A percentile compares a stretch with the other conserved stretches of the same genome.
These are phyloP conservation scores for Hirundo rustica DNA, from an alignment of 2,797 vertebrate genomes.

Conservation along the genomic window DNA sequence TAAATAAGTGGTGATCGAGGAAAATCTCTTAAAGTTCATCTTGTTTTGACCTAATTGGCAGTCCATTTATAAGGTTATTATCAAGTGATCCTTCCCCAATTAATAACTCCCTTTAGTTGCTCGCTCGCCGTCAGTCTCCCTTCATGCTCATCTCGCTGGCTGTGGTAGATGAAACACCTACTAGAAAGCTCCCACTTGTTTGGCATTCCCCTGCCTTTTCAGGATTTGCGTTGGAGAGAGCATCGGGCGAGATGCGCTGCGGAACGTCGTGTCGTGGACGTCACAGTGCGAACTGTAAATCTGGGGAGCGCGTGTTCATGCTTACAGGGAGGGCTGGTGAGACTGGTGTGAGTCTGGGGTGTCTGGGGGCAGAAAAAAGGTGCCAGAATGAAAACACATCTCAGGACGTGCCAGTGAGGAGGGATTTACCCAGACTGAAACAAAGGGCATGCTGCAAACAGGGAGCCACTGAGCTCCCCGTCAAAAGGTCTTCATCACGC, in stretches of 20 bases:
- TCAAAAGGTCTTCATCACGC: not conserved
- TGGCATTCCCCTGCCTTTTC: not conserved
- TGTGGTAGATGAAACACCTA: not conserved
- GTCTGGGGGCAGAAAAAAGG: not conserved
- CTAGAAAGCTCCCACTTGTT: not conserved
- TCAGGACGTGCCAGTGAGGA: not conserved
- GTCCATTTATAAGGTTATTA: not conserved
- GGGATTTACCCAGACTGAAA: not conserved
- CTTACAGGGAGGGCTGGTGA: not conserved
- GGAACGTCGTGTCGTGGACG: not conserved
- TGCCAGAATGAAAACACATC: not conserved
- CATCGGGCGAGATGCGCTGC: accelerated
- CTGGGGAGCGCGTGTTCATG: accelerated
- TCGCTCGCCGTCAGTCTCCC: not conserved
- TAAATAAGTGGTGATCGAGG: not conserved
- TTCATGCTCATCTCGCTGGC: accelerated
- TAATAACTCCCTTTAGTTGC: not conserved
- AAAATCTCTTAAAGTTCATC: not conserved
- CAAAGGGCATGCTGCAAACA: accelerated
- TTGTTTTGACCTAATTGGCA: not conserved
- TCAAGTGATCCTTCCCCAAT: not conserved
- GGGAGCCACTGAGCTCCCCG: not conserved
- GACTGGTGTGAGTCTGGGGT: not conserved
- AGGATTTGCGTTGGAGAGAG: not conserved
- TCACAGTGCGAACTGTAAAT: no score